A percentile compares a stretch with the other conserved stretches of the same genome.
These are phyloP conservation scores for Ellobium chinense DNA, from an alignment of 2,888 invertebrate genomes.

Conservation along the genomic window DNA sequence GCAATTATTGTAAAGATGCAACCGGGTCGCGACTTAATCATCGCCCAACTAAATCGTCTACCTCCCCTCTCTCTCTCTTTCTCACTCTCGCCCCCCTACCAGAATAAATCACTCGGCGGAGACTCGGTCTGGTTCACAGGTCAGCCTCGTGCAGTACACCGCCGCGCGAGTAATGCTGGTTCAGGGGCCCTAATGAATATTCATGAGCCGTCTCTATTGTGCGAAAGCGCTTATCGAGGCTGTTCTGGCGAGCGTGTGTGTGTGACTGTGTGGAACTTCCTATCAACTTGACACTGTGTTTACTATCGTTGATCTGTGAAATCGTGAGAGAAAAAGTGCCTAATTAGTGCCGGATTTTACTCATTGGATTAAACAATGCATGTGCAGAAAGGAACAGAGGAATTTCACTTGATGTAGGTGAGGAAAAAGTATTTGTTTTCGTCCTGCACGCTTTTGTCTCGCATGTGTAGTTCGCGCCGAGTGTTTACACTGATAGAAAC, in stretches of 20 bases:
- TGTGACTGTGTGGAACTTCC: conserved; percentile 9
- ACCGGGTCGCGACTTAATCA: conserved; percentile 41
- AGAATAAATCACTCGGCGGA: conserved; percentile 47
- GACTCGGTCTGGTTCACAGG: conserved; percentile 50
- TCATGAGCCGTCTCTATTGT: conserved; percentile 53
- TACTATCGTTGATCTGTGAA: conserved; percentile 28
- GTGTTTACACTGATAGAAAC: conserved; percentile 21
- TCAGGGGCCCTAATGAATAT: conserved; percentile 51
- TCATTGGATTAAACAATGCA: conserved; percentile 27
- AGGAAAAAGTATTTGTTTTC: neutral
- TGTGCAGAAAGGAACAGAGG: neutral
- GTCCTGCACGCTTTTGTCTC: neutral
- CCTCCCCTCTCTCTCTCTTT: neutral
- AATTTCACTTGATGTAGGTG: neutral
- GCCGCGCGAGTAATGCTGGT: conserved; percentile 50
- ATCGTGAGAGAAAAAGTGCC: conserved; percentile 18
- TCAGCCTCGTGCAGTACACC: conserved; percentile 51
- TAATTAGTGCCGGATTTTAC: conserved; percentile 22
- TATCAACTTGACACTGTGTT: conserved; percentile 42
- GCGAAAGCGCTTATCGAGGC: conserved; percentile 55
- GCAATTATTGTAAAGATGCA: conserved; percentile 18
- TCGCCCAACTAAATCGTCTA: neutral
- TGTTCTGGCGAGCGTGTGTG: conserved; percentile 49
- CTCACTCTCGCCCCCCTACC: conserved; percentile 28
- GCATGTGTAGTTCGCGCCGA: neutral